Percentiles rank a stretch among this genome's conserved stretches.
phyloP scores from a whole-genome alignment of 2,888 invertebrate species.

The Cosmorhoe ocellata region DNA sequence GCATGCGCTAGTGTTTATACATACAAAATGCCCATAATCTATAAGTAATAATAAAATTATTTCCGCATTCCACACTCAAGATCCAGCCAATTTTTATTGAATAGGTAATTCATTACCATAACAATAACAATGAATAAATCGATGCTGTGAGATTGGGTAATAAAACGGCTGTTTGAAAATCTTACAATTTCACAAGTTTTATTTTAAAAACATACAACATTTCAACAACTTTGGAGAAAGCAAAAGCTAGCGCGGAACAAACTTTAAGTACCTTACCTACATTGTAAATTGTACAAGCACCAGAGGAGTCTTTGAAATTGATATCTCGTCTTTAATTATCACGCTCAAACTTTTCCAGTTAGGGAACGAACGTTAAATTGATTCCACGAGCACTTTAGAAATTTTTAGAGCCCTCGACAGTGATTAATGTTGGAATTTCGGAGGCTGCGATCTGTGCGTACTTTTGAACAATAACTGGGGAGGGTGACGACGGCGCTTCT shows the following conservation, averaged over 20 bases:
- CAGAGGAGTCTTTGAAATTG: conserved; percentile 55
- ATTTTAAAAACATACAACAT: conserved; percentile 21
- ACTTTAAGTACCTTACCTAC: conserved; percentile 19
- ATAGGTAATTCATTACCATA: conserved; percentile 16
- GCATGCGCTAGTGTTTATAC: conserved; percentile 6
- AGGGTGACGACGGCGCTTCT: conserved; percentile 58
- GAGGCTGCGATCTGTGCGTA: conserved; percentile 57
- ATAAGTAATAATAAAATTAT: conserved; percentile 6
- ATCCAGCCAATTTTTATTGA: conserved; percentile 14
- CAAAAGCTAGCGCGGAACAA: conserved; percentile 25
- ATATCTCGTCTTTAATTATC: conserved; percentile 76
- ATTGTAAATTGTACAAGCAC: conserved; percentile 36
- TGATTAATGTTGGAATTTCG: conserved; percentile 79
- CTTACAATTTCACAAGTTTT: conserved; percentile 26
- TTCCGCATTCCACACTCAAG: conserved; percentile 12
- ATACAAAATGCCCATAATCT: conserved; percentile 6
- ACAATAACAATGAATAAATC: conserved; percentile 24
- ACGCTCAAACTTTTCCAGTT: conserved; percentile 66
- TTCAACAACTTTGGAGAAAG: conserved; percentile 22
- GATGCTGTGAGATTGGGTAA: conserved; percentile 22
- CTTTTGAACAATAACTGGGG: conserved; percentile 56
- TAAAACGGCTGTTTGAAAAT: conserved; percentile 29
- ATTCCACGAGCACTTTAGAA: conserved; percentile 73
- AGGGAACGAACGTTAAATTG: conserved; percentile 73
- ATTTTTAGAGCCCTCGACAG: conserved; percentile 77